Conservation (phyloP, 2,797 vertebrate species). For the Ispidina picta region DNA sequence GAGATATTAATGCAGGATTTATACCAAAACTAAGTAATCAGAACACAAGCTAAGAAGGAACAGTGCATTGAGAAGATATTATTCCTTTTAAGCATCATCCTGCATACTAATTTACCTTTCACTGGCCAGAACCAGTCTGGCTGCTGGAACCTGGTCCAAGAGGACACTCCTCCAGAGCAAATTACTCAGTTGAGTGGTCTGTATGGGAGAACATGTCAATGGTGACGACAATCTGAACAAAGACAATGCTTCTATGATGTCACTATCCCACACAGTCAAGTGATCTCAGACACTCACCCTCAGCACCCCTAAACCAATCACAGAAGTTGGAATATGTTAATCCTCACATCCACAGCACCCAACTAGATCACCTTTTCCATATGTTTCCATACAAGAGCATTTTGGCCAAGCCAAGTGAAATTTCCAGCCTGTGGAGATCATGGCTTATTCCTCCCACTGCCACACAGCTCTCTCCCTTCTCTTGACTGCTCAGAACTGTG, state of each 20-base stretch:
- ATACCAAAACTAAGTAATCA: background rate
- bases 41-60: background rate
- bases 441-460: background rate
- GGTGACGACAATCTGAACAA: rapidly evolving
- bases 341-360: background rate
- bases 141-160: background rate
- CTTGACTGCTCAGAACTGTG: background rate
- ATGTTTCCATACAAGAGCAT: background rate
- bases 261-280: background rate
- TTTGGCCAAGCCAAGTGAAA: background rate
- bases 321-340: rapidly evolving
- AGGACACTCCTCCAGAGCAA: background rate
- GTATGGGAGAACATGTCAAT: background rate
- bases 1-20: background rate
- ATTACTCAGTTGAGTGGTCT: background rate
- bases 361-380: background rate
- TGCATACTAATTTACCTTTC: background rate
- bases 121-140: background rate
- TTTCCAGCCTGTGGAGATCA: background rate
- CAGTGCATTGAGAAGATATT: background rate
- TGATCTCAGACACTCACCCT: background rate
- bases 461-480: background rate
- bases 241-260: rapidly evolving
- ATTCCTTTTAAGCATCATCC: background rate
- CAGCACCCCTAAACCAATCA: background rate